Conservation (phyloP, 64 coral and sea anemone genomes). For the Dendrophyllia cribrosa region DNA sequence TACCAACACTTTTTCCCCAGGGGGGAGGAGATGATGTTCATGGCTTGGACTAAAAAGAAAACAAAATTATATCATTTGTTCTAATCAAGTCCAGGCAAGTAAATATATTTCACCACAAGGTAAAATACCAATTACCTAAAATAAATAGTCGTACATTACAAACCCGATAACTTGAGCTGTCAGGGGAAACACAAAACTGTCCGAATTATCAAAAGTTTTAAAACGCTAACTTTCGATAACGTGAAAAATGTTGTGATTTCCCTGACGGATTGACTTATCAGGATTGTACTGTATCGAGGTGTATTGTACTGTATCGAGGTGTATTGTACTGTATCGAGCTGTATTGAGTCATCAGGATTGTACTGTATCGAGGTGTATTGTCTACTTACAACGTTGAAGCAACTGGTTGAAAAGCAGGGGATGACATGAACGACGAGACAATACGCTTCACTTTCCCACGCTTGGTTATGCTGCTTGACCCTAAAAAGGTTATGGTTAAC, state of each 20-base stretch:
- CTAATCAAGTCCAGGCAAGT: neutral
- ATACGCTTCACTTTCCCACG: constrained; percentile 94
- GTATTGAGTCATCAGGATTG: no score
- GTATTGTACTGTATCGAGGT: neutral
- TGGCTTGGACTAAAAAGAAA: constrained; percentile 79
- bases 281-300: no score
- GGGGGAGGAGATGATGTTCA: constrained; percentile 93
- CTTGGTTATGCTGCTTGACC: constrained; percentile 31
- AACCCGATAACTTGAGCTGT: no score
- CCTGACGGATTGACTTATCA: no score
- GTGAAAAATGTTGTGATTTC: no score
- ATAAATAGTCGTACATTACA: no score
- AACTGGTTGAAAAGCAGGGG: constrained; percentile 80
- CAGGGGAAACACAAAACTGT: no score
- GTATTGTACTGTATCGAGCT: no score
- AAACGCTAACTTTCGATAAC: no score
- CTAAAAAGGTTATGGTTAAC: neutral
- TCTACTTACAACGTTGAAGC: constrained; percentile 93
- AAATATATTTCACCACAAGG: neutral
- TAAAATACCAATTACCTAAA: no score
- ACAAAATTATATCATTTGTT: neutral
- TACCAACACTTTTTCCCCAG: constrained; percentile 86
- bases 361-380: neutral
- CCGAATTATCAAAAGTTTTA: no score
- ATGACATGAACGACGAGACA: constrained; percentile 79